Conservation (phyloP, 2,113 vertebrate species). For the Dicentrarchus labrax region DNA sequence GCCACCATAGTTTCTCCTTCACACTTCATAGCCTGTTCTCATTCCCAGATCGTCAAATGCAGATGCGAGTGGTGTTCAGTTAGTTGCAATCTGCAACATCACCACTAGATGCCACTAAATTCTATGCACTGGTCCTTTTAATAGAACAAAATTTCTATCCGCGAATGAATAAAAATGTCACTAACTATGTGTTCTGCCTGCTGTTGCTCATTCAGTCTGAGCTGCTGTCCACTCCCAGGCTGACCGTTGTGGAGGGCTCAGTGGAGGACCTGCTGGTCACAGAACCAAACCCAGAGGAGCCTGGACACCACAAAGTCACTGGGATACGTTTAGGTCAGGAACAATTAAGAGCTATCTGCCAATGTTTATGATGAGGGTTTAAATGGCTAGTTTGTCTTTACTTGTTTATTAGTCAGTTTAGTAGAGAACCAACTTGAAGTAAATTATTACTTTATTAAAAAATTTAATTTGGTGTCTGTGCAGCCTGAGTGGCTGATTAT, state of each 20-base stretch:
- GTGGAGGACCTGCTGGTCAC: slow-evolving; percentile 91
- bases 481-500: too few relatives aligned
- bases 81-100: too few relatives aligned
- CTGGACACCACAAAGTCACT: slow-evolving; percentile 86
- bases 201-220: slow-evolving; percentile 84
- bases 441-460: too few relatives aligned
- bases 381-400: not conserved
- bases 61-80: too few relatives aligned
- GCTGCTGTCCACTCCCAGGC: slow-evolving; percentile 88
- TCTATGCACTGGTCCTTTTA: not conserved
- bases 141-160: not conserved
- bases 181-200: not conserved
- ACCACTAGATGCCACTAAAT: too few relatives aligned
- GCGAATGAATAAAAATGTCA: not conserved
- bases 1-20: too few relatives aligned
- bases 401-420: not conserved
- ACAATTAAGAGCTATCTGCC: not conserved
- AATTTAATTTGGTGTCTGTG: too few relatives aligned
- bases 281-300: slow-evolving; percentile 81
- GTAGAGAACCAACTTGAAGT: not conserved
- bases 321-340: slow-evolving; percentile 90
- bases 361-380: not conserved
- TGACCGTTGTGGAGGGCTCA: slow-evolving; percentile 90
- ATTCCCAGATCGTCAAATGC: too few relatives aligned
- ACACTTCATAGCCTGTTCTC: too few relatives aligned